Evolutionary conservation across 2,797 vertebrate species (phyloP).

Genomic region (Arremon brunneinucha): DNA sequence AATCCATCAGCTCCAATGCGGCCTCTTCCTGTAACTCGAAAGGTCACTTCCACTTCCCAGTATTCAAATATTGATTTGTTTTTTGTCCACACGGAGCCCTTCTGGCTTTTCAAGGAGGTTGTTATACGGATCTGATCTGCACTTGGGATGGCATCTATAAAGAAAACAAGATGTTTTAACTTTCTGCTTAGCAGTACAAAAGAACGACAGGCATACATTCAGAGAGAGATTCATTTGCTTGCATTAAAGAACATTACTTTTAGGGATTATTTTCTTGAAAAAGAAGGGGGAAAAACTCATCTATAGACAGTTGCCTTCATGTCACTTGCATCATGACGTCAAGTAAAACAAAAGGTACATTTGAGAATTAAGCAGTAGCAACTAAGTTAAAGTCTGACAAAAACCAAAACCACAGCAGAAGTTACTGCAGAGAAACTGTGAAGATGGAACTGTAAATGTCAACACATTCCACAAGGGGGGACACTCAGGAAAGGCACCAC

Average conservation of each 20-base stretch:
- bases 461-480: not conserved
- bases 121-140: constrained; percentile 94
- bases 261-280: not conserved
- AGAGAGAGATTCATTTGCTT: not conserved
- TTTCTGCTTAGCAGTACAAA: not conserved
- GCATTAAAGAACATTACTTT: not conserved
- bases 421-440: not conserved
- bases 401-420: not conserved
- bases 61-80: constrained; percentile 82
- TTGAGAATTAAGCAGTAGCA: not conserved
- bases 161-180: not conserved
- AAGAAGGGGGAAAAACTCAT: not conserved
- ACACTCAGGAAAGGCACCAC: not conserved
- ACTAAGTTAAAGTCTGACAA: not conserved
- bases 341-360: not conserved
- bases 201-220: not conserved
- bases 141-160: constrained; percentile 93
- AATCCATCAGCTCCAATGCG: constrained; percentile 93
- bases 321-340: not conserved
- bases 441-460: not conserved
- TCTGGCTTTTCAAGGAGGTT: constrained; percentile 92
- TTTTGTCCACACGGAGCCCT: constrained; percentile 92
- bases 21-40: constrained; percentile 92
- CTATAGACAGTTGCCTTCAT: not conserved
- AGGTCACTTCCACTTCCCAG: constrained; percentile 94